Base-by-base conservation (phyloP, 2,797 vertebrate species). In the Scleropages formosus region DNA sequence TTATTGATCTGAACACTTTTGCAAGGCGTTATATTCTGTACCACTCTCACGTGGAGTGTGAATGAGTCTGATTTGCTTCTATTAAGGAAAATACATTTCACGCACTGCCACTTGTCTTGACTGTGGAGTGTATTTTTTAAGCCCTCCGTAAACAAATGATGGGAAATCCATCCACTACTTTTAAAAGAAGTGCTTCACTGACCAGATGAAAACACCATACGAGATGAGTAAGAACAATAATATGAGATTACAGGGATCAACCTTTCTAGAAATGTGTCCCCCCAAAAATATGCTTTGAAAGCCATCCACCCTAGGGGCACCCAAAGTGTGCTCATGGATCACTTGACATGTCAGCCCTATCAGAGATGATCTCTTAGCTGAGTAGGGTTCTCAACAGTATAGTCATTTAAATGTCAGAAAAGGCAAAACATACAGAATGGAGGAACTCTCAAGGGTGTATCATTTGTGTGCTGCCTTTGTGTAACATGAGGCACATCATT, bases 391-490 rank as follows among this genome's bases (percentile, higher is more conserved):
- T 18, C 63, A 31, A 65, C 31, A 44, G 24, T 44, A 27, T 53
- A 53, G 31, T 16, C 63, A 31, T 65, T 16, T 44, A 65, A 24
- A 44, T 26, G 63, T 65, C 63, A 65, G 20, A 4, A 61, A 61
- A 61, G n/a, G 15, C 59, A 67, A 67, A 67, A 67, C 18, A 46
- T 39, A 18, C 31, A 39, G 39, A n/a, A 16, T 67, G n/a, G 18
- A n/a, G n/a, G n/a, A 65, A 65, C 31, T 39, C 63, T 65, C 26
- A 64, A 66, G n/a, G 31, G 64, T n/a, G 66, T 66, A 15, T 66
- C 18, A 66, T 66, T 8, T 66, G 16, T 66, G 31, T 22, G n/a
- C 49, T 49, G 10, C 51, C 47, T 49, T 66, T 66, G 31, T 47
- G 20, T 66, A 46, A 66, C 20, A 13, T 8, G 20, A 66, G 22